Base-by-base conservation (phyloP, 2,113 vertebrate species). In the Grammomys dolichurus region DNA sequence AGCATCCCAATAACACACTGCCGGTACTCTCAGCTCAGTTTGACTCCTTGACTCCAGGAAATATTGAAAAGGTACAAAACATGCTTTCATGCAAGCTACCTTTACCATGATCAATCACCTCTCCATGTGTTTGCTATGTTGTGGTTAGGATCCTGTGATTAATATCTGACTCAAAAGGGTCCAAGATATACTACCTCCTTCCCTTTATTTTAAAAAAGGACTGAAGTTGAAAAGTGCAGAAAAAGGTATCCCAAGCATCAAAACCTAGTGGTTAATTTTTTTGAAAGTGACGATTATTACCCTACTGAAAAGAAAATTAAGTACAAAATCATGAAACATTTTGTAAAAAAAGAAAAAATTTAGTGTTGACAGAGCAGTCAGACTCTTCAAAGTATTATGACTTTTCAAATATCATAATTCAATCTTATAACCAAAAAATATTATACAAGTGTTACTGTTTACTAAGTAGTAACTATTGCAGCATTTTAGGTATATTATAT, bases 11-110 rank as follows among this genome's bases (percentile, higher is more conserved):
- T 97, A 98, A 95, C 2, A 76, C 81, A 78, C 36, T 78, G 19
- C 65, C 92, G 89, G 1, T 5, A 85, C 80, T 87, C 31, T 80
- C 69, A 75, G 95, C 97, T 95, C 93, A 90, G 88, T 75, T 94
- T 92, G 95, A 95, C 96, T 97, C 96, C 96, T 51, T 56, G 36
- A 65, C 56, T 97, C 84, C 67, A 85, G 95, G 31, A 97, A 96
- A 33, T 16, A 51, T 80, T 94, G 86, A 63, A 92, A 92, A 97
- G 63, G 91, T 31, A 94, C 33, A 90, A 76, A 96, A 65, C 43
- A 82, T 92, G 78, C 87, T 97, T 88, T 76, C 51, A 82, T 19
- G 60, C 51, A 88, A 96, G 87, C 86, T 84, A 81, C 90, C 93
- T 87, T 85, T 54, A 93, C 26, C 43, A 40, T 85, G 85, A 96